phyloP scores from a whole-genome alignment of 2,888 invertebrate genomes.

The Stenolophus ochropezus region DNA sequence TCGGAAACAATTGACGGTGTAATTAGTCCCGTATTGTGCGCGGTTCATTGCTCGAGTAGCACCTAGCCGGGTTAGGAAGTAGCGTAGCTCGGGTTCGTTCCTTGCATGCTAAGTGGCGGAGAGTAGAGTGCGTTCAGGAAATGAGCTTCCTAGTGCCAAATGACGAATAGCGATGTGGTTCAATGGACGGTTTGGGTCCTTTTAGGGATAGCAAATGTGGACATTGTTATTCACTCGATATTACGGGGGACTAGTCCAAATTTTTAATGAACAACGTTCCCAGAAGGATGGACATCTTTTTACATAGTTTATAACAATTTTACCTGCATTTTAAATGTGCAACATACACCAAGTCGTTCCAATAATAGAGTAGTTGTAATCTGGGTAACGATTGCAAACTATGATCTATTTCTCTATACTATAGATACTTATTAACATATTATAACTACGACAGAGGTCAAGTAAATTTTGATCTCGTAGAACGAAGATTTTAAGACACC shows the following conservation, averaged over 20 bases:
- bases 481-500: too few species aligned
- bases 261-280: too few species aligned
- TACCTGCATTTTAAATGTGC: too few species aligned
- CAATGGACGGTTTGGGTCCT: constrained; percentile 17
- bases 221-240: not conserved
- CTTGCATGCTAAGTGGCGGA: constrained; percentile 45
- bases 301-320: too few species aligned
- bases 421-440: too few species aligned
- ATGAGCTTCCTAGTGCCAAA: constrained; percentile 56
- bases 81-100: constrained; percentile 10
- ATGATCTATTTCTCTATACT: too few species aligned
- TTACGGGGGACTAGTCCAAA: not conserved
- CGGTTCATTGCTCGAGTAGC: constrained; percentile 66
- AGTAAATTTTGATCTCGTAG: too few species aligned
- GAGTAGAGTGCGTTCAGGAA: constrained; percentile 43
- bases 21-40: constrained; percentile 71
- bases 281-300: too few species aligned
- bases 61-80: constrained; percentile 27
- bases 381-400: too few species aligned
- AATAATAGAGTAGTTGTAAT: too few species aligned
- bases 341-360: too few species aligned
- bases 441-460: too few species aligned
- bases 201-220: not conserved
- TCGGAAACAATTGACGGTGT: constrained; percentile 64
- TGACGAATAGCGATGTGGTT: constrained; percentile 54